Evolutionary conservation across 2,888 invertebrate genomes (phyloP).

Genomic region (Thera britannica): DNA sequence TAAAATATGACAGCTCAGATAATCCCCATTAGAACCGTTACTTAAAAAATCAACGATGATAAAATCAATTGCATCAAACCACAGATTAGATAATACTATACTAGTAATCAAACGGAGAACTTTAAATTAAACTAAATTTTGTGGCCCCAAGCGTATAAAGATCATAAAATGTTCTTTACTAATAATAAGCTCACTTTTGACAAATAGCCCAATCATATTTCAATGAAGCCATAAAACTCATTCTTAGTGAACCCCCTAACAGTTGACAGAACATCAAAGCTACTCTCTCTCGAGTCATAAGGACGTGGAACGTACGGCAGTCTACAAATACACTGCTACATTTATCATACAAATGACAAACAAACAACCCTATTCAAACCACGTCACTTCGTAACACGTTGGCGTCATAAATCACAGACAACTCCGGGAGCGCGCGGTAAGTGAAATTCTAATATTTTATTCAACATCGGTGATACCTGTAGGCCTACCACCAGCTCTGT

Average conservation of each 20-base stretch:
- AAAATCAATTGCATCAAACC: too few relatives aligned
- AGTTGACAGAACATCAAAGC: slow-evolving; percentile 44
- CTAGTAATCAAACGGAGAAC: too few relatives aligned
- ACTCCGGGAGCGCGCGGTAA: slow-evolving; percentile 28
- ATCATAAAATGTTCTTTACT: background rate
- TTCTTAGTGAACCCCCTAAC: slow-evolving; percentile 32
- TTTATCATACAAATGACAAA: slow-evolving; percentile 67
- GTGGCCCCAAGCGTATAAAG: background rate
- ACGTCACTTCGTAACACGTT: slow-evolving; percentile 53
- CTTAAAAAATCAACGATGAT: too few relatives aligned
- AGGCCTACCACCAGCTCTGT: too few relatives aligned
- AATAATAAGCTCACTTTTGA: slow-evolving; percentile 1
- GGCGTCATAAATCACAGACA: slow-evolving; percentile 60
- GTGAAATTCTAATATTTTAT: slow-evolving; percentile 60
- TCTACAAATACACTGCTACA: slow-evolving; percentile 44
- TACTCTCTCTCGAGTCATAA: slow-evolving; percentile 15
- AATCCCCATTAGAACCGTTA: too few relatives aligned
- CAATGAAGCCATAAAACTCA: slow-evolving; percentile 23
- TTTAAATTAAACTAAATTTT: too few relatives aligned
- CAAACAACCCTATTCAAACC: slow-evolving; percentile 61
- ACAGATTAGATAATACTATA: too few relatives aligned
- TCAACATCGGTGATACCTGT: slow-evolving; percentile 48
- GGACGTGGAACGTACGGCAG: slow-evolving; percentile 28
- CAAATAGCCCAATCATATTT: slow-evolving; percentile 13
- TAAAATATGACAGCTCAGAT: too few relatives aligned